Percentiles rank a stretch among this genome's conserved stretches.
phyloP scores from a whole-genome alignment of 2,888 invertebrate genomes.

The Periphyllus acericola region DNA sequence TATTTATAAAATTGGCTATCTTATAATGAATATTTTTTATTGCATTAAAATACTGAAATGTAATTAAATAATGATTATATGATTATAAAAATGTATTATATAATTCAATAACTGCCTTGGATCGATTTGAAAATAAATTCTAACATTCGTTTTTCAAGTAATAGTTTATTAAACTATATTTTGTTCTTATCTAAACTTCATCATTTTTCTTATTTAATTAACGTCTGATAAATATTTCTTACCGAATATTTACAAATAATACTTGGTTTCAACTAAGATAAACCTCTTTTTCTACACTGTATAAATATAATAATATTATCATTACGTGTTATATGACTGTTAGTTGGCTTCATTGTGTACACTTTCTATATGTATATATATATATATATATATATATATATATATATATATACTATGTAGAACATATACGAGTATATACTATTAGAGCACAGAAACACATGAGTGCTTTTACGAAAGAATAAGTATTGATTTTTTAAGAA shows the following conservation, averaged over 20 bases:
- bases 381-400: not conserved
- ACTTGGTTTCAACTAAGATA: conserved; percentile 12
- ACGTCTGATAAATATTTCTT: not conserved
- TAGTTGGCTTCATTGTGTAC: conserved; percentile 42
- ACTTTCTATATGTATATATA: not conserved
- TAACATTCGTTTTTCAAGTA: not conserved
- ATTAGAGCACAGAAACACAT: not conserved
- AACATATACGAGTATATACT: not conserved
- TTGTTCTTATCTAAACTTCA: not conserved
- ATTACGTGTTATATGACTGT: conserved; percentile 31
- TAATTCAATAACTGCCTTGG: not conserved
- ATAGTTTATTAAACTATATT: not conserved
- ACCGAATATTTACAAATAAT: conserved; percentile 23
- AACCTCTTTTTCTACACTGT: conserved; percentile 22
- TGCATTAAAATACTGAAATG: conserved; percentile 1
- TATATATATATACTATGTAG: not conserved
- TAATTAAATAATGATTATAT: conserved; percentile 9
- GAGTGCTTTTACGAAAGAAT: not conserved
- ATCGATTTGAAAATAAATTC: not conserved
- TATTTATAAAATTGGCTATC: not conserved
- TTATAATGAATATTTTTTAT: not conserved
- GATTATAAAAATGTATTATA: not conserved
- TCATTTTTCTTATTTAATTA: not conserved
- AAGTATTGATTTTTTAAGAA: conserved; percentile 33
- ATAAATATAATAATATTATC: conserved; percentile 32